Percentiles rank a stretch among this genome's conserved stretches.
Conservation (phyloP, 2,113 vertebrate genomes). For the Callaeas wilsoni region DNA sequence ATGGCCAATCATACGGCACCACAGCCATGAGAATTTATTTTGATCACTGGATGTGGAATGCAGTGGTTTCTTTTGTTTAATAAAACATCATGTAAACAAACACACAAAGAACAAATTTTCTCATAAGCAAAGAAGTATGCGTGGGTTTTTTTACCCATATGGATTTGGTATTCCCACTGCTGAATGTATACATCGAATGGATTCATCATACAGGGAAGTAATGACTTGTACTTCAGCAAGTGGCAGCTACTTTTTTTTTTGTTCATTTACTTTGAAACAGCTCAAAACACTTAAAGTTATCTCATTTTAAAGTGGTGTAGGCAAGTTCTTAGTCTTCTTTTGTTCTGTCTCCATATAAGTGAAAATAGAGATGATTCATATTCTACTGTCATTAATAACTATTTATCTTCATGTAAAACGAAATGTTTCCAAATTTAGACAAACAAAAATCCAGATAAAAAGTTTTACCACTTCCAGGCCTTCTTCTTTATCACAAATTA, state of each 20-base stretch:
- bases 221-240: neutral
- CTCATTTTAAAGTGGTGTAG: neutral
- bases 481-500: neutral
- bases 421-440: neutral
- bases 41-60: neutral
- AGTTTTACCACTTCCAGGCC: neutral
- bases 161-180: neutral
- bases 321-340: neutral
- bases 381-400: neutral
- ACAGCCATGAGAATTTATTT: neutral
- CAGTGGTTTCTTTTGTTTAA: neutral
- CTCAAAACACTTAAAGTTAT: neutral
- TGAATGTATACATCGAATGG: neutral
- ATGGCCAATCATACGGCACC: neutral
- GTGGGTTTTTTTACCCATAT: accelerated
- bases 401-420: neutral
- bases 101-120: neutral
- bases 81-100: neutral
- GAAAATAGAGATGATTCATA: neutral
- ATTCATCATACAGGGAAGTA: neutral
- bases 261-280: neutral
- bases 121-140: neutral
- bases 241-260: neutral
- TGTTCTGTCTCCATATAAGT: neutral
- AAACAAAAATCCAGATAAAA: neutral